Base-by-base conservation (phyloP, 2,888 invertebrate genomes). In the Aleiodes testaceus region DNA sequence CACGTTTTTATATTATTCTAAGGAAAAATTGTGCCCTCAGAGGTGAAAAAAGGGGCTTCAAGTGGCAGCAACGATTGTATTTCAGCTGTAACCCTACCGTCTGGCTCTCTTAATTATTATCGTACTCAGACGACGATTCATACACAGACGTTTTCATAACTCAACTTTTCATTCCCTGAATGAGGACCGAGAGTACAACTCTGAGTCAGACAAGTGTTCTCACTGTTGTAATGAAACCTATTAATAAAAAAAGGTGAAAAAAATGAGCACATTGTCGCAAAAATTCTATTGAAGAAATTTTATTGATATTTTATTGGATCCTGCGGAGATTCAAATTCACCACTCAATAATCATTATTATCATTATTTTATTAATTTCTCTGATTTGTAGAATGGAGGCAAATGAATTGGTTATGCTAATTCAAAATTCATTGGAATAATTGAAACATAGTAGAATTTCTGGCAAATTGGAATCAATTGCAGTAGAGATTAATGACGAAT, bases 41-140 rank as follows among this genome's bases (percentile, higher is more conserved):
- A 5, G 11, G 36, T 36, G 7, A 36, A 36, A 36, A 36, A 7
- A 11, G 30, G 26, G 52, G 52, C 22, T 16, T 7, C 1, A 22
- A 22, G 14, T 12, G 12, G 6, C 1, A 55, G 30, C 11, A 36
- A 18, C 36, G 53, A 26, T 9, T 59, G 72, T 47, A 47, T 42
- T 36, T n/a, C 66, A 61, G 63, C 22, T 16, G 72, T 66, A 69
- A 61, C 70, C 69, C 66, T 73, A 50, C 66, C 63, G 70, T 73
- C 72, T 61, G 72, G 63, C 72, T 64, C 72, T 64, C 67, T 73
- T 70, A 73, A 73, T 73, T 73, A 73, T 73, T 70, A 70, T 73
- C 70, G 70, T 70, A 73, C 66, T 73, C 70, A 73, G 72, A 70
- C 70, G 72, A 36, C 66, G 66, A 59, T 30, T 18, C 42, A 36